Conservation (phyloP, 1,140 invertebrate genomes). For the Ceratoteleas bidentatus region DNA sequence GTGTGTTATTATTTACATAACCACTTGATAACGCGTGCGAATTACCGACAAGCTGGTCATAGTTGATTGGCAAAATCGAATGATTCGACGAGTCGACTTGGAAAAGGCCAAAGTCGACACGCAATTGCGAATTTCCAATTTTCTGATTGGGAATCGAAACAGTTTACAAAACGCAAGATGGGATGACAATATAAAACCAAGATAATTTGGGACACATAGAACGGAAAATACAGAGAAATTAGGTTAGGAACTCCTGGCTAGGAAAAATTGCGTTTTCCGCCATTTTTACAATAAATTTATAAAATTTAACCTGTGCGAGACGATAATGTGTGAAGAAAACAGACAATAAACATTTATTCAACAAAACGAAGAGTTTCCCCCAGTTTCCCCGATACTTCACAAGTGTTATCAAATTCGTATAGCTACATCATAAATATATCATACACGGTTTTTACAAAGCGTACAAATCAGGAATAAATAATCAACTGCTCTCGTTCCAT, state of each 20-base stretch:
- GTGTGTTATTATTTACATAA: conserved; percentile 63
- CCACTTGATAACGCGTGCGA: conserved; percentile 59
- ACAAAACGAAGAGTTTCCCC: conserved; percentile 14
- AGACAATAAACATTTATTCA: conserved; percentile 22
- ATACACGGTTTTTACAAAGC: conserved; percentile 61
- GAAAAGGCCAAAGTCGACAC: too few species aligned
- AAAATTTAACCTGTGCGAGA: conserved; percentile 11
- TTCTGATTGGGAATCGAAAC: neutral
- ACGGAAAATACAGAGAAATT: too few species aligned
- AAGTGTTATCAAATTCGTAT: conserved; percentile 57
- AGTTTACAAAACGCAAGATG: too few species aligned
- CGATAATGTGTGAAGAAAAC: conserved; percentile 15
- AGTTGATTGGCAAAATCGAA: conserved; percentile 37
- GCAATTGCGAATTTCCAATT: neutral
- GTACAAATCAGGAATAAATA: conserved; percentile 49
- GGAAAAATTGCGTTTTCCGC: too few species aligned
- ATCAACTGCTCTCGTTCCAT: neutral
- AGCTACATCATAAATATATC: conserved; percentile 60
- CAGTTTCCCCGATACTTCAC: conserved; percentile 55
- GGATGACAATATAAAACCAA: too few species aligned
- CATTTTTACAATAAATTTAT: too few species aligned
- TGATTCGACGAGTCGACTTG: too few species aligned
- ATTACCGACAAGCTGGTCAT: conserved; percentile 59
- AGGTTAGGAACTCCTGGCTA: too few species aligned
- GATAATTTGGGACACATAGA: too few species aligned